These are phyloP conservation scores for Nerophis lumbriciformis DNA, from an alignment of 2,113 vertebrate species.

Conservation along the genomic window DNA sequence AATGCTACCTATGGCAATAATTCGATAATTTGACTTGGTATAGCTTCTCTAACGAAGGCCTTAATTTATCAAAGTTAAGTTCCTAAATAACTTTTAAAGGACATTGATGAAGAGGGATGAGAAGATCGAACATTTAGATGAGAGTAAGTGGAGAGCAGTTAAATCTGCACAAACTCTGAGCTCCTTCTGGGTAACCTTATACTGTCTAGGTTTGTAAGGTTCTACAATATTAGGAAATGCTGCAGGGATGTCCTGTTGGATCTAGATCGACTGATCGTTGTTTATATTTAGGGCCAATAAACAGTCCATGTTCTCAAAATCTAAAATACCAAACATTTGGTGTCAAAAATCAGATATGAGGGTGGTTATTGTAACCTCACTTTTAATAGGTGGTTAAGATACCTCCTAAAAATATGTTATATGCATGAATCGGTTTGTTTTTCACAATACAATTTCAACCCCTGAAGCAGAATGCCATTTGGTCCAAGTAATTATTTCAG, in stretches of 20 bases:
- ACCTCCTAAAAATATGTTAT: slow-evolving; percentile 46
- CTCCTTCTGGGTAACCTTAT: too few species aligned
- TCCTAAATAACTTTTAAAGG: slow-evolving; percentile 1
- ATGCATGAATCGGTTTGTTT: slow-evolving; percentile 59
- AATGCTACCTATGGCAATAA: too few species aligned
- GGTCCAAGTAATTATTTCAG: slow-evolving; percentile 67
- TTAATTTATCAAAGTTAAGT: slow-evolving; percentile 2
- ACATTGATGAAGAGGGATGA: not conserved
- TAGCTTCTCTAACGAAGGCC: not conserved
- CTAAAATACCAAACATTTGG: not conserved
- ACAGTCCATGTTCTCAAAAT: not conserved
- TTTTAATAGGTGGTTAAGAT: slow-evolving; percentile 42
- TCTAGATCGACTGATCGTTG: not conserved
- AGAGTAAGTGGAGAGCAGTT: not conserved
- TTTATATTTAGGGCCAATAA: not conserved
- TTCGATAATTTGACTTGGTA: not conserved
- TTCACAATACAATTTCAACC: slow-evolving; percentile 68
- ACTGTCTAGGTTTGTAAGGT: too few species aligned
- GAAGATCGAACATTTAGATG: not conserved
- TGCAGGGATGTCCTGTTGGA: not conserved
- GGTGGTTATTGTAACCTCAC: slow-evolving; percentile 11
- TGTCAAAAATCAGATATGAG: slow-evolving; percentile 2
- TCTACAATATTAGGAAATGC: not conserved
- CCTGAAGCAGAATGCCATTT: slow-evolving; percentile 56
- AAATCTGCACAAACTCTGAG: not conserved